Conservation (phyloP, 2,113 vertebrate species). For the Zapornia atra region DNA sequence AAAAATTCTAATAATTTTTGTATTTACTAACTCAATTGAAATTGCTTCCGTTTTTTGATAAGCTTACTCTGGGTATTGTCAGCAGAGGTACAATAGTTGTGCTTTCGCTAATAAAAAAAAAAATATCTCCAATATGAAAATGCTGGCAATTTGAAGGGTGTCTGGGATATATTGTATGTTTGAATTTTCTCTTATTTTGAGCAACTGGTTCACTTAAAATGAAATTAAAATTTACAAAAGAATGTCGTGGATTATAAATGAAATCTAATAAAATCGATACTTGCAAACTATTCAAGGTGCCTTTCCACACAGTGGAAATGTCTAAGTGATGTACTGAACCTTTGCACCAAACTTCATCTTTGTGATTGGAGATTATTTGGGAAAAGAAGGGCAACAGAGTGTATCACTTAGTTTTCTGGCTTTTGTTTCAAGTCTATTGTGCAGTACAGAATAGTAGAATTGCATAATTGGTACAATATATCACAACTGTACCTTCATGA, state of each 20-base stretch:
- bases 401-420: neutral
- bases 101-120: neutral
- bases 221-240: neutral
- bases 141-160: neutral
- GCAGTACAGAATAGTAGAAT: neutral
- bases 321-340: neutral
- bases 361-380: neutral
- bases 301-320: neutral
- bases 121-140: neutral
- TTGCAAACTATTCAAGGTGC: neutral
- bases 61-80: neutral
- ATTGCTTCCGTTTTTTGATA: neutral
- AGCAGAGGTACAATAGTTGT: neutral
- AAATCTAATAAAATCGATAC: neutral
- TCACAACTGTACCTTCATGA: neutral
- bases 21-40: neutral
- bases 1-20: neutral
- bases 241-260: neutral
- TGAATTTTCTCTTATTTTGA: neutral
- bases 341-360: neutral
- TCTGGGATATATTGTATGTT: neutral
- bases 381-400: neutral
- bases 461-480: neutral
- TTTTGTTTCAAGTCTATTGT: neutral
- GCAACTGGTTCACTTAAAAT: neutral